Evolutionary conservation across 2,113 vertebrate species (phyloP), one percentile per base, ranked within the genome.

Genomic region (Atherinomorus stipes): DNA sequence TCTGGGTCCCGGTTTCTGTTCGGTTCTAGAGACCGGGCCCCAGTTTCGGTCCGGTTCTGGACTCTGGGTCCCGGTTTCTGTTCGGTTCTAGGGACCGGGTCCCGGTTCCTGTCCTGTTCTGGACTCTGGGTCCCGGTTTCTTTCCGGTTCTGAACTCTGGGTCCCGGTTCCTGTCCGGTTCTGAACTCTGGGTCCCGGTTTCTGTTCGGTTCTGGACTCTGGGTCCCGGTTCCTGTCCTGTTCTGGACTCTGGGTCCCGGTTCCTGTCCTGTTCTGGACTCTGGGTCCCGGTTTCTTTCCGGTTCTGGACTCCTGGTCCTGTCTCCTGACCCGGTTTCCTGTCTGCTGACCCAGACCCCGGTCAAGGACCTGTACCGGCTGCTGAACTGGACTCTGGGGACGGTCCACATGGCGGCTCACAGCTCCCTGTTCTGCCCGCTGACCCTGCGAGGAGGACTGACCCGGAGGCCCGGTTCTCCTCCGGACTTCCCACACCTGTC

Each of bases 351-450:
- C 0, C 81, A 98, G 97, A 95, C 93, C 8, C 89, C 84, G 0
- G 88, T 93, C 71, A 95, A 89, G 78, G 93, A 94, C 1, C 44
- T 95, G 11, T 96, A 91, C 64, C 94, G 94, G 4, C 76, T 96
- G 64, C 25, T 99, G 82, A 99, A 99, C 92, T 94, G 90, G 0
- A 93, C 93, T 0, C 85, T 99, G 1, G 96, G 95, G 1, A 90
- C 94, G 0, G 86, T 93, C 58, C 91, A 89, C 34, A 86, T 99
- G 86, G 83, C 95, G 64, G 81, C 67, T 1, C 86, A 96, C 91
- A 98, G 97, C 93, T 98, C 97, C 0, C 91, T 97, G n/a, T 93
- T 98, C 85, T 99, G 97, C 74, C 98, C 97, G 0, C 61, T 99
- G 63, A 96, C 97, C 0, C 88, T 99, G 74, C 90, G 91, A 0